A percentile compares a stretch with the other conserved stretches of the same genome.
Conservation (phyloP, 2,797 vertebrate species). For the Enteromius anoplus region DNA sequence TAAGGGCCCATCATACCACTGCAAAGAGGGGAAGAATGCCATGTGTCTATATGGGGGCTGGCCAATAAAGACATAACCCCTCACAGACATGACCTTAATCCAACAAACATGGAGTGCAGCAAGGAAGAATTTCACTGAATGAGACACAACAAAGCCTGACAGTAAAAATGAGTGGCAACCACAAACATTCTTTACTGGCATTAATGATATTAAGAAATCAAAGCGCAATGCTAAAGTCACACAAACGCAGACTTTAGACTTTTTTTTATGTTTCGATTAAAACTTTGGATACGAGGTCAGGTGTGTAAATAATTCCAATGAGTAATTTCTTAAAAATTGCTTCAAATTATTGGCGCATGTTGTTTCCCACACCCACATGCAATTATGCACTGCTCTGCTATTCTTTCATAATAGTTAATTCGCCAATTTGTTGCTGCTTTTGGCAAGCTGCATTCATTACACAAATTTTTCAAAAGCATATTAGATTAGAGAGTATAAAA, state of each 20-base stretch:
- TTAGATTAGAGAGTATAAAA: constrained; percentile 33
- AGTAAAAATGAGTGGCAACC: constrained; percentile 61
- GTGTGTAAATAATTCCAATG: constrained; percentile 19
- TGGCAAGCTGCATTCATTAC: constrained; percentile 17
- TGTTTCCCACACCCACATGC: constrained; percentile 6
- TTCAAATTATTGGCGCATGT: not conserved
- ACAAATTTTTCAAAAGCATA: constrained; percentile 10
- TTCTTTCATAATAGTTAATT: constrained; percentile 8
- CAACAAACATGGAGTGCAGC: constrained; percentile 63
- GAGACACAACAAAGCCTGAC: constrained; percentile 70
- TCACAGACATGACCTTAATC: constrained; percentile 75
- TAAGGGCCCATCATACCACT: constrained; percentile 73
- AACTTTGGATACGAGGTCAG: not conserved
- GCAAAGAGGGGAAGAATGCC: constrained; percentile 70
- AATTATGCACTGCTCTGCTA: constrained; percentile 1
- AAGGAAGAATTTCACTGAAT: constrained; percentile 67
- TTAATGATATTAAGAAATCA: constrained; percentile 52
- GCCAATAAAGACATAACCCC: constrained; percentile 73
- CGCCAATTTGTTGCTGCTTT: constrained; percentile 22
- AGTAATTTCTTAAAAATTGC: constrained; percentile 11
- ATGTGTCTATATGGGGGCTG: constrained; percentile 65
- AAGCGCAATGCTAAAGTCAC: constrained; percentile 33
- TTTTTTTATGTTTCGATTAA: constrained; percentile 30
- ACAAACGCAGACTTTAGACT: not conserved
- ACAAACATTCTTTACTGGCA: constrained; percentile 50